Evolutionary conservation across 1,140 invertebrate genomes (phyloP), one percentile per base, ranked within the genome.

Genomic region (Sinella curviseta): DNA sequence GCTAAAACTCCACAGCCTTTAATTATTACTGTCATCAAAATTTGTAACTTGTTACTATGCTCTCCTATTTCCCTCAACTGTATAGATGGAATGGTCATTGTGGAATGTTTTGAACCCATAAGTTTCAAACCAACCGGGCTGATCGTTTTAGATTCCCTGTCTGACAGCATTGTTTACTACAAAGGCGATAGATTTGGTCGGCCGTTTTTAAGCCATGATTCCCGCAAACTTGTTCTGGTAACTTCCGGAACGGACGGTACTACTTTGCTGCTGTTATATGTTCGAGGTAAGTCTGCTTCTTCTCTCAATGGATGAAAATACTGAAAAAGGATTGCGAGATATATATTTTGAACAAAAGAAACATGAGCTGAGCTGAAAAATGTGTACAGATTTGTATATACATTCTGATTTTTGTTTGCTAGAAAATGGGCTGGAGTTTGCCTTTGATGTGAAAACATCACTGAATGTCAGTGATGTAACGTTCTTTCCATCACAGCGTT

Each of bases 391-490:
- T n/a, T n/a, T n/a, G n/a, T n/a, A n/a, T n/a, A n/a, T n/a, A n/a
- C n/a, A n/a, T n/a, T n/a, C n/a, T n/a, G n/a, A n/a, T n/a, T n/a
- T n/a, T n/a, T n/a, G n/a, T n/a, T n/a, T n/a, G n/a, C n/a, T 83
- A 92, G 91, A 90, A 55, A 88, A 86, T 81, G 92, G 92, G 70
- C 84, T 94, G 34, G 89, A 90, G 81, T 93, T 94, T 84, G 87
- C 89, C 14, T 94, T 93, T 86, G 93, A 94, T 84, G 92, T 94
- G 26, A 93, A 92, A 86, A 93, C 93, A 4, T 92, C 92, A 2
- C 86, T 93, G 30, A 92, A 92, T 84, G 91, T 95, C 78, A 93
- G 92, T 80, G 92, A 93, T 84, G 89, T 94, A 48, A 91, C 92
- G 12, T 94, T 94, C 85, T 93, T 93, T 85, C 92, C 93, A 1